Evolutionary conservation across 2,113 vertebrate species (phyloP), one percentile per base, ranked within the genome.

Genomic region (Calidris pygmaea): DNA sequence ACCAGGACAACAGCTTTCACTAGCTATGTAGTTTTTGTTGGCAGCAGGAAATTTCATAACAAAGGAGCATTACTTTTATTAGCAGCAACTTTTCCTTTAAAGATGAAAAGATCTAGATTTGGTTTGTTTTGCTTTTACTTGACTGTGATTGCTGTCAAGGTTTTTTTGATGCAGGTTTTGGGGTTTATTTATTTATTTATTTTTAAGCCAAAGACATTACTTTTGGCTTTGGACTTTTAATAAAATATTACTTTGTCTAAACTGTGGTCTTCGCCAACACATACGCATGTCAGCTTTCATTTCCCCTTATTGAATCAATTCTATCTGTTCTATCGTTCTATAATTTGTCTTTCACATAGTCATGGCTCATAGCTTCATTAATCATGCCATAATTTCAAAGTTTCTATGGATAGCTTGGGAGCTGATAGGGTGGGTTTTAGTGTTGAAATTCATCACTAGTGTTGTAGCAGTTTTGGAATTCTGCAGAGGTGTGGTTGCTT

Each of bases 261-360:
- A 68, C 14, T 35, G 32, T 55, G 26, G 15, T 9, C 22, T 89
- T 93, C 62, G 47, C 43, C 63, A 94, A 34, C 22, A n/a, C 14
- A 34, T 29, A 12, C 10, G 39, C 22, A 13, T 83, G 41, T 87
- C 47, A 68, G 14, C 41, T 76, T 12, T 85, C 9, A 19, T 37
- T 85, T n/a, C 43, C 59, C 39, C 52, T 96, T 41, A 50, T 1
- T 73, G 47, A 92, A 96, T 92, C 83, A 68, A 39, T 92, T 93
- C 56, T 85, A 85, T 90, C 77, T 92, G 21, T 76, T 90, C 88
- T 70, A 56, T 81, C 41, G 82, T 68, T 68, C 63, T 20, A 41
- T 78, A 89, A 91, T 95, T 94, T 87, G 55, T 90, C 86, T 79
- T 85, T 92, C 60, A 71, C 55, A 93, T 93, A 80, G 92, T 88